Conservation (phyloP, 1,140 invertebrate genomes). For the Eulimnadia texana region DNA sequence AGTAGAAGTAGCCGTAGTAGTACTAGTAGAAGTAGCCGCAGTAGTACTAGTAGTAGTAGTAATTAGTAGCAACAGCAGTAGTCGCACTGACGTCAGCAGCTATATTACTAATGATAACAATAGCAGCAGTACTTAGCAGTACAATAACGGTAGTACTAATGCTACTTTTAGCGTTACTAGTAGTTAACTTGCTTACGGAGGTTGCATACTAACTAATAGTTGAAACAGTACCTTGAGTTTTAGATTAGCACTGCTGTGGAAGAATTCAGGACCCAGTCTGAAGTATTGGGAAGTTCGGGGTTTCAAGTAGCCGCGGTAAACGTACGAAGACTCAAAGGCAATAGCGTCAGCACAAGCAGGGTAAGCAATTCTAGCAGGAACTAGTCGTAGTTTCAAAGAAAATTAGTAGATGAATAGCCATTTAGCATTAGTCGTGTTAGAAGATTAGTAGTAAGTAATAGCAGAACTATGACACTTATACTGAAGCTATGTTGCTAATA, state of each 20-base stretch:
- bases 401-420: too few species aligned
- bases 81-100: too few species aligned
- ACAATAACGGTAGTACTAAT: background rate
- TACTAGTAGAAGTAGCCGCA: background rate
- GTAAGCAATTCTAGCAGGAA: background rate
- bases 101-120: too few species aligned
- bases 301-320: constrained; percentile 4
- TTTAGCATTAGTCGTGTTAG: too few species aligned
- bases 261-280: constrained; percentile 9
- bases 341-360: background rate
- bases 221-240: background rate
- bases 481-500: too few species aligned
- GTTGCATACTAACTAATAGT: too few species aligned
- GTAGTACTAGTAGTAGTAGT: background rate
- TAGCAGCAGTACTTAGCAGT: too few species aligned
- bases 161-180: background rate
- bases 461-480: too few species aligned
- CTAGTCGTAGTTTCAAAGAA: too few species aligned
- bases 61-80: too few species aligned
- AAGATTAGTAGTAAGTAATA: too few species aligned
- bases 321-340: background rate
- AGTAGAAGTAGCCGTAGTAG: background rate
- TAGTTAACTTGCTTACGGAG: too few species aligned
- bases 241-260: constrained; percentile 2
- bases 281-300: constrained; percentile 7